phyloP scores from a whole-genome alignment of 1,140 invertebrate genomes.

The Achatina immaculata region DNA sequence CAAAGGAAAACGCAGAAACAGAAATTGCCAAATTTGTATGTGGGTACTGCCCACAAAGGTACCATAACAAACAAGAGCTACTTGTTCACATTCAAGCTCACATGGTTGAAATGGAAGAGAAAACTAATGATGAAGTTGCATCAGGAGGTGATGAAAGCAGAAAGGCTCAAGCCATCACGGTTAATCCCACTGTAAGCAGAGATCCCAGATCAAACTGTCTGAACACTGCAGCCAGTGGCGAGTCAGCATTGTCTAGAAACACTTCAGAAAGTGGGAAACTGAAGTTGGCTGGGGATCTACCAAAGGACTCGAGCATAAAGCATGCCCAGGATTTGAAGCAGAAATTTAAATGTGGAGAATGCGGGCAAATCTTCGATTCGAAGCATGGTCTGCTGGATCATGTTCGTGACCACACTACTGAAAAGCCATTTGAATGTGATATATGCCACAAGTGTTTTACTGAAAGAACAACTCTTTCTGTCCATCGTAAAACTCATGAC shows the following conservation, averaged over 20 bases:
- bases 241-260: not conserved
- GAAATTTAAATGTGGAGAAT: conserved; percentile 39
- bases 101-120: conserved; percentile 36
- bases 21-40: conserved; percentile 31
- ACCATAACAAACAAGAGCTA: conserved; percentile 35
- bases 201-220: not conserved
- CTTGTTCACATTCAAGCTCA: conserved; percentile 32
- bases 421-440: conserved; percentile 40
- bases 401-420: conserved; percentile 30
- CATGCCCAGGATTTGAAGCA: not conserved
- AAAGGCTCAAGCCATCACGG: not conserved
- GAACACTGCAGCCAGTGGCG: not conserved
- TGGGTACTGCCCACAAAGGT: conserved; percentile 34
- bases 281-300: not conserved
- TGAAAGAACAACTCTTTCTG: conserved; percentile 30
- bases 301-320: not conserved
- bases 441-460: conserved; percentile 38
- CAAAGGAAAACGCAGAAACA: conserved; percentile 5
- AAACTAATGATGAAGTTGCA: not conserved
- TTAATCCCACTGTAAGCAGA: not conserved
- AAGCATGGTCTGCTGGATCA: conserved; percentile 28
- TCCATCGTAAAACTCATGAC: conserved; percentile 31
- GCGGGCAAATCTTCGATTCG: conserved; percentile 19
- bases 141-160: not conserved
- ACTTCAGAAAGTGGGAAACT: not conserved